Evolutionary conservation across 2,797 vertebrate genomes (phyloP).

Genomic region (Lindbergichthys nudifrons): DNA sequence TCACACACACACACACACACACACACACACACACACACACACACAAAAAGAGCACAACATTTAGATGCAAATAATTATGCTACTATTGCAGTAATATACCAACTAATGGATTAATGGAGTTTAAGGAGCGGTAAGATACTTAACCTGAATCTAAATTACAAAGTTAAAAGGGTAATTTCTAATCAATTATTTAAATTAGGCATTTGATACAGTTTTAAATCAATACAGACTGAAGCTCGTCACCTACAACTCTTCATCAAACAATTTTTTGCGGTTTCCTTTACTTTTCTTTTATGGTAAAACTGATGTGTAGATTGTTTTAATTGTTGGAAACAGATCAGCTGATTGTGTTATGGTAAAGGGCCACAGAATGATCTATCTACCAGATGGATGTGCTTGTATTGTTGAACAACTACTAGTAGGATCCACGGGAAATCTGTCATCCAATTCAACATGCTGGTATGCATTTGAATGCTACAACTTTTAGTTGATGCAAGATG

Average conservation of each 20-base stretch:
- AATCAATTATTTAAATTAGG: neutral
- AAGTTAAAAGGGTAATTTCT: neutral
- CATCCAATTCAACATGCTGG: neutral
- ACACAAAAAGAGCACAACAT: neutral
- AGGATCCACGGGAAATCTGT: neutral
- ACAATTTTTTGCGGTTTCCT: neutral
- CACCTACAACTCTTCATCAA: neutral
- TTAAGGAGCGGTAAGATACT: neutral
- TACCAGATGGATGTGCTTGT: neutral
- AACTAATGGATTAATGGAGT: slow-evolving; percentile 1
- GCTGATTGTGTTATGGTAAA: neutral
- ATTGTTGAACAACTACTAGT: neutral
- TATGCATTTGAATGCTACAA: neutral
- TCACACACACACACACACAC: too few relatives aligned
- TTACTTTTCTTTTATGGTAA: neutral
- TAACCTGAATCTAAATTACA: neutral
- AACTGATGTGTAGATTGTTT: neutral
- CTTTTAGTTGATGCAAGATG: neutral
- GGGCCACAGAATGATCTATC: neutral
- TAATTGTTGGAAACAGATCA: neutral
- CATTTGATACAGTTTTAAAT: neutral
- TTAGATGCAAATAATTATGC: neutral
- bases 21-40: slow-evolving; percentile 8
- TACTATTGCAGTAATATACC: neutral
- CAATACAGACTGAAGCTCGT: neutral